Evolutionary conservation across 2,797 vertebrate species (phyloP).

Genomic region (Siniperca scherzeri): DNA sequence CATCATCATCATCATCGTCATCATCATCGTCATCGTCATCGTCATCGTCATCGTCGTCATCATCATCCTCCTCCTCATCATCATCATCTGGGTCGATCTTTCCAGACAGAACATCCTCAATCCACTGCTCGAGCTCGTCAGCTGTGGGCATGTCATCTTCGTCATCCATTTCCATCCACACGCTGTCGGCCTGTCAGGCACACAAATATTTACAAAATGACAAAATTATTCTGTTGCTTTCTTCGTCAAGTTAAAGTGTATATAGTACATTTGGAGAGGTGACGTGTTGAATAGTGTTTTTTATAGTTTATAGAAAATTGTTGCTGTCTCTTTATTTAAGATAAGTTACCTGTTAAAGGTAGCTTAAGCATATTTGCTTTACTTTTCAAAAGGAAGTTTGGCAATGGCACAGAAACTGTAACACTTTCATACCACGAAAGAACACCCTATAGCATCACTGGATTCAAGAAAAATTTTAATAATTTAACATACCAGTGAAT

Average conservation of each 20-base stretch:
- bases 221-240: background rate
- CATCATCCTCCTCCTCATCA: constrained; percentile 65
- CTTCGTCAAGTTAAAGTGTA: background rate
- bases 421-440: background rate
- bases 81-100: constrained; percentile 91
- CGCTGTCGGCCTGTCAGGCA: constrained; percentile 90
- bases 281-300: background rate
- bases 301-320: background rate
- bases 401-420: background rate
- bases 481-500: background rate
- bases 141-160: constrained; percentile 91
- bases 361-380: background rate
- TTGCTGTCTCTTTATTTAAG: background rate
- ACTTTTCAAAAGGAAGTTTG: background rate
- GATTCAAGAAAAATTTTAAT: background rate
- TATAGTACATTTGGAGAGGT: background rate
- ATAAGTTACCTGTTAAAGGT: background rate
- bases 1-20: constrained; percentile 54
- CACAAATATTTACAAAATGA: background rate
- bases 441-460: too few relatives aligned
- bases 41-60: constrained; percentile 60
- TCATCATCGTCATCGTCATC: constrained; percentile 69
- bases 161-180: constrained; percentile 95
- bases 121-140: constrained; percentile 92
- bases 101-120: constrained; percentile 91